Evolutionary conservation across 2,797 vertebrate genomes (phyloP).

Genomic region (Buceros bicornis): DNA sequence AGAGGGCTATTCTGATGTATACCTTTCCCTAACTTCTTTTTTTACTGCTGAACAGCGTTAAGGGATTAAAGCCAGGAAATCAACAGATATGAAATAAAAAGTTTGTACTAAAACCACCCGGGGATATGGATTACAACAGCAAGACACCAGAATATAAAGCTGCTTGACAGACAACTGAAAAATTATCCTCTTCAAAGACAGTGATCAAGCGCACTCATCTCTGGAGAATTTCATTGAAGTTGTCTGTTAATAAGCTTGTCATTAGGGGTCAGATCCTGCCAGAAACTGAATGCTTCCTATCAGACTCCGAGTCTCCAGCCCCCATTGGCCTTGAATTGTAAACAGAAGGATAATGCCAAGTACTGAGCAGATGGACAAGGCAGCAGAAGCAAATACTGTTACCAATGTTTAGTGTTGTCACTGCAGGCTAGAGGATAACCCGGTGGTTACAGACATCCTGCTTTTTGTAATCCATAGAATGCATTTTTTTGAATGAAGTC

Average conservation of each 20-base stretch:
- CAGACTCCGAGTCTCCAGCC: neutral
- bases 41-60: neutral
- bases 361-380: neutral
- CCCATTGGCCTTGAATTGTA: neutral
- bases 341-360: neutral
- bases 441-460: neutral
- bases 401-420: neutral
- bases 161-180: neutral
- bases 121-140: neutral
- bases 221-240: neutral
- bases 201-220: neutral
- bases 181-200: neutral
- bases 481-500: neutral
- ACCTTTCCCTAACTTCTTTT: neutral
- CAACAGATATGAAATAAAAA: neutral
- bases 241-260: slow-evolving; percentile 28
- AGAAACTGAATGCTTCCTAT: neutral
- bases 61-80: slow-evolving; percentile 10
- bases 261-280: neutral
- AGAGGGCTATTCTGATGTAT: neutral
- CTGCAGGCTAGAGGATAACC: neutral
- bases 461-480: neutral
- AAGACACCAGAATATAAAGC: neutral
- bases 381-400: slow-evolving; percentile 10
- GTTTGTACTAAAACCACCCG: neutral